Percentiles rank a stretch among this genome's conserved stretches.
phyloP scores from a whole-genome alignment of 1,140 invertebrate genomes.

The Melanaphis sacchari region DNA sequence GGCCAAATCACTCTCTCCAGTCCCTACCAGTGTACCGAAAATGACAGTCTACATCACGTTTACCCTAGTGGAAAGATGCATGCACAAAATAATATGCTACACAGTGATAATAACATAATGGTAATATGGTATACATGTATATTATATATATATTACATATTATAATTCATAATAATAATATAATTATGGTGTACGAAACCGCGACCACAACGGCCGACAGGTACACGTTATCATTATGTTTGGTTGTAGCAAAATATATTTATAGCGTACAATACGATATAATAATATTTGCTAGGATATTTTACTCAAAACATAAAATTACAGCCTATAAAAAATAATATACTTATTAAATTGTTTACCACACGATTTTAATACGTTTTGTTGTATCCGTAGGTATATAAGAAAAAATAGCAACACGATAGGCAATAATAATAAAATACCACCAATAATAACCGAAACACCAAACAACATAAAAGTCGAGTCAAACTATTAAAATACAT shows the following conservation, averaged over 20 bases:
- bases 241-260: not conserved
- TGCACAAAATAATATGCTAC: not conserved
- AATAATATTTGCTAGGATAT: not conserved
- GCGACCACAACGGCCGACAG: not conserved
- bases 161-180: not conserved
- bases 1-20: not conserved
- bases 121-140: not conserved
- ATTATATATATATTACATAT: not conserved
- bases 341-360: not conserved
- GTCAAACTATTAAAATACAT: not conserved
- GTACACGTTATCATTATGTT: not conserved
- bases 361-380: not conserved
- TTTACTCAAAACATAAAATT: not conserved
- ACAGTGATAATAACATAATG: not conserved
- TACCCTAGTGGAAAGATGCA: not conserved
- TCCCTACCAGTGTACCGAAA: not conserved
- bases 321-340: not conserved
- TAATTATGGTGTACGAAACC: not conserved
- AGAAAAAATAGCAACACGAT: not conserved
- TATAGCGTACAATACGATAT: not conserved
- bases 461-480: not conserved
- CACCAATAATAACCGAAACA: not conserved
- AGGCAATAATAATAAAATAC: not conserved
- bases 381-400: not conserved
- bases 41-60: not conserved